Percentiles rank a stretch among this genome's conserved stretches.
These are phyloP conservation scores for Calidris pugnax DNA, from an alignment of 2,113 vertebrate species.

Conservation along the genomic window DNA sequence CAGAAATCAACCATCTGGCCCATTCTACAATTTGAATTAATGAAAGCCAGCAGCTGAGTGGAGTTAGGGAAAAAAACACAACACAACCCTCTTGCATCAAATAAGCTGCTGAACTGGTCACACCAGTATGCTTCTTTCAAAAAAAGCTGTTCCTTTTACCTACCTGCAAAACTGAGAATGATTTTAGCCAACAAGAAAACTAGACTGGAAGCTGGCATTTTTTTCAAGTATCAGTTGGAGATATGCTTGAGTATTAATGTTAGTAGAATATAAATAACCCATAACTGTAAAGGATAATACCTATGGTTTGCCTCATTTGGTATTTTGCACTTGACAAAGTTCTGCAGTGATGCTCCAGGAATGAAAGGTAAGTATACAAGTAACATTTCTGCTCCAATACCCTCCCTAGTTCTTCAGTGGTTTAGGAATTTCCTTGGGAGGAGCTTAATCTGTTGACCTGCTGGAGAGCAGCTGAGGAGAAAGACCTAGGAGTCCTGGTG, in stretches of 20 bases:
- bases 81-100: background rate
- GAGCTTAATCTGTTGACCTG: background rate
- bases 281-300: background rate
- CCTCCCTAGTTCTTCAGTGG: background rate
- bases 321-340: background rate
- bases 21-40: background rate
- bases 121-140: background rate
- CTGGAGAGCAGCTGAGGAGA: no score
- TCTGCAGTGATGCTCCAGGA: background rate
- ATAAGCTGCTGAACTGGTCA: background rate
- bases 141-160: background rate
- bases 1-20: background rate
- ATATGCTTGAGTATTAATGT: background rate
- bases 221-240: background rate
- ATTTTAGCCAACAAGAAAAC: background rate
- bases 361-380: background rate
- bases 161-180: background rate
- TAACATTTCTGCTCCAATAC: background rate
- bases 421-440: background rate
- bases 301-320: background rate
- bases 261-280: background rate
- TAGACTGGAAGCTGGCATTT: background rate
- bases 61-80: background rate
- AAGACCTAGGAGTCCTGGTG: no score
- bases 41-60: background rate